phyloP scores from a whole-genome alignment of 2,113 vertebrate species.

The Lasiurus borealis region DNA sequence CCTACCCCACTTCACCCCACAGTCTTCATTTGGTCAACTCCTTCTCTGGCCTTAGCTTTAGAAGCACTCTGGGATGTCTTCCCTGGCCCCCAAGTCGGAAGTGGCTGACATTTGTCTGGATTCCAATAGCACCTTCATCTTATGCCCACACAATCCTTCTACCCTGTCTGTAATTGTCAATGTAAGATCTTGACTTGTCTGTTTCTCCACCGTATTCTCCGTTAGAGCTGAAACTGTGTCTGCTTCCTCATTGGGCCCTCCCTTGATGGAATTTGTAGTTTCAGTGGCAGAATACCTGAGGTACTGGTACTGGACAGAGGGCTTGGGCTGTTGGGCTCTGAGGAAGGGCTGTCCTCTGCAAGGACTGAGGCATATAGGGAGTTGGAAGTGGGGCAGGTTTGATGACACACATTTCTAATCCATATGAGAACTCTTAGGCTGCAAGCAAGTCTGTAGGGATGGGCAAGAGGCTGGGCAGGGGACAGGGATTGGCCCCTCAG shows the following conservation, averaged over 20 bases:
- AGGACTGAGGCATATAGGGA: slow-evolving; percentile 16
- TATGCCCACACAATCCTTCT: background rate
- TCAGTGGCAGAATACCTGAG: slow-evolving; percentile 54
- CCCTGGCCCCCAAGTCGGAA: background rate
- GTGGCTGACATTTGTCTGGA: background rate
- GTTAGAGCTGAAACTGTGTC: background rate
- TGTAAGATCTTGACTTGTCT: background rate
- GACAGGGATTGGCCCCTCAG: accelerated
- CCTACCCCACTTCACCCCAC: background rate
- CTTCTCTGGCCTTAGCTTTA: background rate
- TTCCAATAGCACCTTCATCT: background rate
- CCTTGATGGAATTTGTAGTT: background rate
- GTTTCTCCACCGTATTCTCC: background rate
- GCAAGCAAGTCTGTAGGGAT: slow-evolving; percentile 3
- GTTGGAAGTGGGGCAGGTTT: background rate
- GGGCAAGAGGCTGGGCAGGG: too few species aligned
- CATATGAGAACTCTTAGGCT: background rate
- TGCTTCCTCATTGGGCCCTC: background rate
- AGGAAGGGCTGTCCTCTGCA: slow-evolving; percentile 27
- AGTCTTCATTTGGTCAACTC: background rate
- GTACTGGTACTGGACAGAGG: background rate
- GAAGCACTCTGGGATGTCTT: background rate
- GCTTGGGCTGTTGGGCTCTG: background rate
- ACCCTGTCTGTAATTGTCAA: background rate
- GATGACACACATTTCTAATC: background rate